A percentile compares a stretch with the other conserved stretches of the same genome.
phyloP scores from a whole-genome alignment of 2,797 vertebrate genomes.

The Brotula barbata region DNA sequence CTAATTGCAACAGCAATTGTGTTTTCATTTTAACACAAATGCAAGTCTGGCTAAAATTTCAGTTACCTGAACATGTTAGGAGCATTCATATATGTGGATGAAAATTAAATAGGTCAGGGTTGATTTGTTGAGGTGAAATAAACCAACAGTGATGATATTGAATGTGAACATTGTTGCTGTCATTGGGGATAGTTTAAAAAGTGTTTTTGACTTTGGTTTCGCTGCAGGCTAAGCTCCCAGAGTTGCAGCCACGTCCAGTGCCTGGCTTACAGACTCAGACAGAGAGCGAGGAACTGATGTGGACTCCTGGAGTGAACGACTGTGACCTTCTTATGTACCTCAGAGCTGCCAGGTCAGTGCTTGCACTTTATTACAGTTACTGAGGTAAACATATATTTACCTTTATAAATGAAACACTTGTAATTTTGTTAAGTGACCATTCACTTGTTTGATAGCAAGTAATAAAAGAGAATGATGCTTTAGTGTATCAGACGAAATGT shows the following conservation, averaged over 20 bases:
- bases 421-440: too few species aligned
- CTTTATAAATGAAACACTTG: too few species aligned
- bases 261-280: conserved; percentile 84
- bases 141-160: background rate
- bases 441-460: too few species aligned
- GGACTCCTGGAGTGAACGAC: conserved; percentile 98
- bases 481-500: too few species aligned
- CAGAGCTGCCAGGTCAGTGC: conserved; percentile 90
- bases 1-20: too few species aligned
- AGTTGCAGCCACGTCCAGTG: conserved; percentile 87
- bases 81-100: background rate
- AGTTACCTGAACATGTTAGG: background rate
- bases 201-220: background rate
- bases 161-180: background rate
- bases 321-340: conserved; percentile 99
- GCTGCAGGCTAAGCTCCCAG: conserved; percentile 92
- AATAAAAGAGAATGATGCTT: too few species aligned
- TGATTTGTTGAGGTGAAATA: background rate
- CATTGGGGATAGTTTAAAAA: background rate
- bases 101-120: background rate
- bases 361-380: background rate
- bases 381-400: background rate
- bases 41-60: too few species aligned
- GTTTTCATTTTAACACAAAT: too few species aligned
- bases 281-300: conserved; percentile 94